phyloP scores from a whole-genome alignment of 2,888 invertebrate species.

The Caenorhabditis drosophilae region DNA sequence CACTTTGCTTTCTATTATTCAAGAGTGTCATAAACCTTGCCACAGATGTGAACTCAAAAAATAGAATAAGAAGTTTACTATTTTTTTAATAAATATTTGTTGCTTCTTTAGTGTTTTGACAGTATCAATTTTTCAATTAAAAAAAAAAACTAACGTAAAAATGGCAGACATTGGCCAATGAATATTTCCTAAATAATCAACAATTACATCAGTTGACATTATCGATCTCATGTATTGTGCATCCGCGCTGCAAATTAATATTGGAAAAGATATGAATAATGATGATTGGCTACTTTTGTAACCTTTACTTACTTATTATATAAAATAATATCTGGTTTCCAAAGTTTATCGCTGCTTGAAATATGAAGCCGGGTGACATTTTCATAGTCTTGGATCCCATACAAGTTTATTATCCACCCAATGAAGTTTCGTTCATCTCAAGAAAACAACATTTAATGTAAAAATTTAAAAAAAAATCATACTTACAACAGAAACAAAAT shows the following conservation, averaged over 20 bases:
- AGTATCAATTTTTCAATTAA: no score
- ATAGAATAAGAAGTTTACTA: no score
- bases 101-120: no score
- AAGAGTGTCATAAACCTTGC: no score
- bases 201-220: constrained; percentile 85
- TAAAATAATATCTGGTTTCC: constrained; percentile 84
- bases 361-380: constrained; percentile 78
- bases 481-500: constrained; percentile 73
- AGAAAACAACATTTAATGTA: no score
- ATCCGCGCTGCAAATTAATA: constrained; percentile 78
- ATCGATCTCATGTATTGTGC: constrained; percentile 83
- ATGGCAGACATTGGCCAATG: constrained; percentile 80
- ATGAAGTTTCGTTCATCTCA: constrained; percentile 75
- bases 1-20: no score
- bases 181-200: constrained; percentile 81
- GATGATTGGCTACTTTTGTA: no score
- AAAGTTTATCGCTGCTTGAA: constrained; percentile 57
- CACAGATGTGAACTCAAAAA: no score
- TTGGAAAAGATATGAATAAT: no score
- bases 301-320: constrained; percentile 89
- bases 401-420: constrained; percentile 85
- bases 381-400: constrained; percentile 80
- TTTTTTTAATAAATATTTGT: no score
- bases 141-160: constrained; percentile 76
- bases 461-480: background rate